Base-by-base conservation (phyloP, 1,140 invertebrate species). In the Mactra quadrangularis region DNA sequence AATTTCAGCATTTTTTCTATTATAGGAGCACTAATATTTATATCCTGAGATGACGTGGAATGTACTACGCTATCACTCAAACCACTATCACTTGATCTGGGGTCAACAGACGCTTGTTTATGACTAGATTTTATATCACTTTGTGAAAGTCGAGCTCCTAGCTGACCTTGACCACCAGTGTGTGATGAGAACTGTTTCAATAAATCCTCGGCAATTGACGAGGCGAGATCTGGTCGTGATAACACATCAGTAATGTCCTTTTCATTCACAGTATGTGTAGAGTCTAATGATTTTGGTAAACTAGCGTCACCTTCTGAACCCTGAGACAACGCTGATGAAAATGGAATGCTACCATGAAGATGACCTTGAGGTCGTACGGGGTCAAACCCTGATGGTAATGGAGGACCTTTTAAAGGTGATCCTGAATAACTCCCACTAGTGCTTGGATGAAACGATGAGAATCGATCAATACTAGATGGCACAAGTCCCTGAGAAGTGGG, bases 121-220 rank as follows among this genome's bases (percentile, higher is more conserved):
- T 70, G 77, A 81, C 77, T 81, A 81, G 77, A 81, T 60, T 81
- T 68, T 17, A 59, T 45, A 68, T 81, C 77, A 59, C 77, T 55
- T 45, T 45, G 55, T 45, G 60, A 50, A n/a, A 68, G 52, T 76
- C 52, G 22, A n/a, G 41, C 41, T 38, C 55, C 74, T 52, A 76
- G 52, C n/a, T 52, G 50, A 50, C 47, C 64, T 9, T 27, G 45
- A 38, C 62, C 4, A 75, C 60, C 70, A 22, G 64, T 82, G 17
- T 77, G 79, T 71, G 82, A 78, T 11, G 85, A 75, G 41, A 90
- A 89, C 59, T 89, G 89, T 72, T 88, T 86, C 3, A 92, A 85
- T 17, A 90, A 82, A 75, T 91, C 88, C 59, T 91, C 87, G 4
- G 89, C 86, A 0, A 89, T 84, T 4, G 86, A 90, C 60, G 87